Percentiles rank a stretch among this genome's conserved stretches.
phyloP scores from a whole-genome alignment of 1,140 invertebrate species.

The Drosophila cardini region DNA sequence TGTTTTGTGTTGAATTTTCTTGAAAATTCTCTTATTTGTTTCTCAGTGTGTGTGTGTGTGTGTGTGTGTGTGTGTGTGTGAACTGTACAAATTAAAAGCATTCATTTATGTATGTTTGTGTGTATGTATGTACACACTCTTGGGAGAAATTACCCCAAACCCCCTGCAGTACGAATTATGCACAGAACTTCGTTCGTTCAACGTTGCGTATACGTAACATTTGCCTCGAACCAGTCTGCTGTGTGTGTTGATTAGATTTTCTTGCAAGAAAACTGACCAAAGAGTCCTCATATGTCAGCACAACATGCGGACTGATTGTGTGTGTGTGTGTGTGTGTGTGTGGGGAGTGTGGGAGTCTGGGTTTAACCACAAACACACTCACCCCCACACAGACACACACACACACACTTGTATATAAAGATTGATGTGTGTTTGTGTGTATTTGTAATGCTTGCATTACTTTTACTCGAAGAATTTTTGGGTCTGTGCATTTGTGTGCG shows the following conservation, averaged over 20 bases:
- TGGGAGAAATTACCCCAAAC: constrained; percentile 70
- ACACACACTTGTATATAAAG: constrained; percentile 15
- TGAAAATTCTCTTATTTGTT: constrained; percentile 69
- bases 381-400: constrained; percentile 16
- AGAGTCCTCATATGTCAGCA: constrained; percentile 75
- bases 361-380: constrained; percentile 53
- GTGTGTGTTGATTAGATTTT: constrained; percentile 80
- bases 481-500: constrained; percentile 34
- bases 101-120: constrained; percentile 57
- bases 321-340: not conserved
- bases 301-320: not conserved
- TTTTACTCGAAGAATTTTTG: constrained; percentile 74
- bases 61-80: constrained; percentile 39
- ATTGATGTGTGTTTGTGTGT: constrained; percentile 35
- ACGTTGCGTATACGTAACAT: constrained; percentile 75
- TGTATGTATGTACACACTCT: constrained; percentile 31
- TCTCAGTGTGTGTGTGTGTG: constrained; percentile 38
- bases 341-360: constrained; percentile 2
- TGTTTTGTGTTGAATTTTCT: constrained; percentile 62
- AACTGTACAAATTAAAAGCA: constrained; percentile 78
- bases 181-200: constrained; percentile 67
- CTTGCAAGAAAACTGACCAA: constrained; percentile 82
- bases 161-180: constrained; percentile 64
- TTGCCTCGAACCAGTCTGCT: constrained; percentile 19
- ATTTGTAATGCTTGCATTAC: constrained; percentile 41